Base-by-base conservation (phyloP, 1,140 invertebrate species). In the Nasonia vitripennis region DNA sequence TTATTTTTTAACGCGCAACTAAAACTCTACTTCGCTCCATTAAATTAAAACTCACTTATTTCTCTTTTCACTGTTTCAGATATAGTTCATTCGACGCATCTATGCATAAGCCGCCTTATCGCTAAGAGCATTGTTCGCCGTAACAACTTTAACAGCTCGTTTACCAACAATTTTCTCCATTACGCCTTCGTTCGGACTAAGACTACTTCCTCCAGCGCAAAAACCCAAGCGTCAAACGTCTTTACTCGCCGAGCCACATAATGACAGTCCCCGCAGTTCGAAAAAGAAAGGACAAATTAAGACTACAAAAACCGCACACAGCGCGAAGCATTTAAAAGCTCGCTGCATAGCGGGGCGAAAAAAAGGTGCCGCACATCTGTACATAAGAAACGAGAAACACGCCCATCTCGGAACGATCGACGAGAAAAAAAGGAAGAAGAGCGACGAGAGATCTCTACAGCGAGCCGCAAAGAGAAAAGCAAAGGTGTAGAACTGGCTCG, bases 231-330 rank as follows among this genome's bases (percentile, higher is more conserved):
- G 55, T 62, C 17, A 62, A 62, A 62, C 20, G 17, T n/a, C 20
- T 62, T 20, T 62, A 62, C 55, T n/a, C 68, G 87, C 34, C 34
- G 87, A 84, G 89, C 89, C 4, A 37, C 34, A 37, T 89, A 90
- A 91, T 87, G 86, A 78, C 78, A 45, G 73, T 45, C 31, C 34
- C 3, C 11, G 11, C 34, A 37, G 34, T 75, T 20, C 37, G 20
- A 1, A n/a, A 31, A 45, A 45, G 75, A 78, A 55, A 51, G 9
- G 75, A 12, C 41, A 31, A 78, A 78, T 78, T 78, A 51, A 78
- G 45, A 51, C 48, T 51, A 51, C 75, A 78, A 78, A 78, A 78
- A 51, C 11, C 41, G 27, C 27, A 51, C 41, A 23, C 7, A 10
- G 4, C 73, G 37, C 37, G 17, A 5, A 78, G 37, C 37, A 55